Conservation (phyloP, 2,797 vertebrate genomes). For the Ceryle rudis region DNA sequence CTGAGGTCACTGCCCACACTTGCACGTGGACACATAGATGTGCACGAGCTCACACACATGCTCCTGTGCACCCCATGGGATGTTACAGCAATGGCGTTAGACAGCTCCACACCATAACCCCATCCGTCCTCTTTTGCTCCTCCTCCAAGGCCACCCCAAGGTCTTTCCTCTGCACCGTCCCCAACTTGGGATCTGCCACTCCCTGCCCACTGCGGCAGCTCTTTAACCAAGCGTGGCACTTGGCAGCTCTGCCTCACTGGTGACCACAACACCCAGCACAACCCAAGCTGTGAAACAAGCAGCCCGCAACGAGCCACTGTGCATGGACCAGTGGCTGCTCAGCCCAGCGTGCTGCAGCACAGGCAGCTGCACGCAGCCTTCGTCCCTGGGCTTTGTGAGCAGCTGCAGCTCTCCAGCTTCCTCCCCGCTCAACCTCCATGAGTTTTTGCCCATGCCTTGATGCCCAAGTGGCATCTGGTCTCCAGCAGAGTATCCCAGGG, state of each 20-base stretch:
- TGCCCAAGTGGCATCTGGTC: not conserved
- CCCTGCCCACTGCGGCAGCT: not conserved
- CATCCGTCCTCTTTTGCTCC: fast-evolving
- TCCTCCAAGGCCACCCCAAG: not conserved
- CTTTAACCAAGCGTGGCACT: fast-evolving
- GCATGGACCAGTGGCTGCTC: not conserved
- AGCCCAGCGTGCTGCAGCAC: not conserved
- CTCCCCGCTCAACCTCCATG: not conserved
- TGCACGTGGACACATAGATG: not conserved
- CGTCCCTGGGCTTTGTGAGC: fast-evolving
- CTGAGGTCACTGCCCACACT: not conserved
- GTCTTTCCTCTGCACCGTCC: not conserved
- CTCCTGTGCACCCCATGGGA: not conserved
- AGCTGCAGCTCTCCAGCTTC: not conserved
- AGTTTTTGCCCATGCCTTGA: not conserved
- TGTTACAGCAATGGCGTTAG: fast-evolving
- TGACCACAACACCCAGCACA: not conserved
- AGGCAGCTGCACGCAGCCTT: not conserved
- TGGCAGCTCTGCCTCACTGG: not conserved
- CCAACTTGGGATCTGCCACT: fast-evolving
- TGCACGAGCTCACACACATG: fast-evolving
- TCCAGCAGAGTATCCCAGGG: not conserved
- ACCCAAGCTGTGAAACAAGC: fast-evolving
- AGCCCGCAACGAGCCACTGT: fast-evolving
- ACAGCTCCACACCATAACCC: not conserved